Conservation (phyloP, 2,797 vertebrate genomes). For the Kryptopterus vitreolus region DNA sequence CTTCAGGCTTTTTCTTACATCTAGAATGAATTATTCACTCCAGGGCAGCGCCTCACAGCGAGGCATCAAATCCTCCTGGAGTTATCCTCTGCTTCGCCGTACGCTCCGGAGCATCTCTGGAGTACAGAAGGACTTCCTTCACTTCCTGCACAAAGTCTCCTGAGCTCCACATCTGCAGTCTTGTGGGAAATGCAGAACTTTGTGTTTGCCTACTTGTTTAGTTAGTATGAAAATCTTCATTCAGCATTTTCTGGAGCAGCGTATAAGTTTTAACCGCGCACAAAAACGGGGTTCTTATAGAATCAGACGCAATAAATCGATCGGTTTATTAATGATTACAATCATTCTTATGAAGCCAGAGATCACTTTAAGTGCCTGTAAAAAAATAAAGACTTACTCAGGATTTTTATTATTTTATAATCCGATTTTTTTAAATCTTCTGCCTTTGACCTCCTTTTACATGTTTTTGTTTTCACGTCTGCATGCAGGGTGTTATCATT, state of each 20-base stretch:
- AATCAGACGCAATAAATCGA: not conserved
- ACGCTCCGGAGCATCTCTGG: not conserved
- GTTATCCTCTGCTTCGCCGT: conserved; percentile 31
- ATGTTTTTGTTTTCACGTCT: conserved; percentile 59
- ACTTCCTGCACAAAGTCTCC: not conserved
- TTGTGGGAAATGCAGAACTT: not conserved
- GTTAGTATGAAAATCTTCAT: not conserved
- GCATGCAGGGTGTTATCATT: conserved; percentile 58
- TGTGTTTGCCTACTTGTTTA: not conserved
- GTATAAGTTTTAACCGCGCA: not conserved
- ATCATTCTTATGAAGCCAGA: not conserved
- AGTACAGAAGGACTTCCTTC: conserved; percentile 8
- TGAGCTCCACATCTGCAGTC: not conserved
- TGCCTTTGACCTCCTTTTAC: conserved; percentile 18
- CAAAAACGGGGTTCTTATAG: not conserved
- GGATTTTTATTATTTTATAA: too few relatives aligned
- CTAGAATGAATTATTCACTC: conserved; percentile 47
- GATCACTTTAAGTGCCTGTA: not conserved
- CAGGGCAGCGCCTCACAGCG: conserved; percentile 22
- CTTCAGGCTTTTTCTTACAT: conserved; percentile 41
- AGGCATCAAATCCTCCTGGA: conserved; percentile 40
- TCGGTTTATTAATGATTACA: not conserved
- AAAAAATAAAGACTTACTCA: not conserved
- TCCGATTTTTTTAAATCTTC: conserved; percentile 14
- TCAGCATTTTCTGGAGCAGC: not conserved